Percentiles rank a stretch among this genome's conserved stretches.
phyloP scores from a whole-genome alignment of 1,140 invertebrate genomes.

The Rhysida immarginata region DNA sequence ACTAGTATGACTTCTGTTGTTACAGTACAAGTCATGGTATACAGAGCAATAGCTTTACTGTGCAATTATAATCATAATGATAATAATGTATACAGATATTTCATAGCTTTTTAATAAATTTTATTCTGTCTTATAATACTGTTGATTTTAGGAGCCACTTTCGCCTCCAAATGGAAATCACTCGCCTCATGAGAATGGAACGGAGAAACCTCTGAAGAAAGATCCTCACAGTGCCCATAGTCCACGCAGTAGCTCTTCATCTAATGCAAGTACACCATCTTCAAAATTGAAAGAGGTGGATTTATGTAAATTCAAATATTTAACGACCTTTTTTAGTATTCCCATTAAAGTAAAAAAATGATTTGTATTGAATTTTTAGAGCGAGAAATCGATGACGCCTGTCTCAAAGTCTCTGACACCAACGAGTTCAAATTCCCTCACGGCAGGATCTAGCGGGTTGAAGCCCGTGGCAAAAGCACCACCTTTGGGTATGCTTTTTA shows the following conservation, averaged over 20 bases:
- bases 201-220: constrained; percentile 48
- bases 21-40: no score
- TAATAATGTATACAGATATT: no score
- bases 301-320: no score
- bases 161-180: constrained; percentile 3
- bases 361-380: no score
- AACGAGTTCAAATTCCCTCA: background rate
- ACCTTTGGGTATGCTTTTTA: constrained; percentile 4
- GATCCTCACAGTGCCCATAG: constrained; percentile 45
- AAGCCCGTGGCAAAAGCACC: constrained; percentile 9
- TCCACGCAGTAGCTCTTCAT: constrained; percentile 57
- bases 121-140: no score
- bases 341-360: no score
- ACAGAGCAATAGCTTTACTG: no score
- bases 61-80: no score
- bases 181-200: constrained; percentile 65
- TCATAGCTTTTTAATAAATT: no score
- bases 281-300: constrained; percentile 81
- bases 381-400: background rate
- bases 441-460: constrained; percentile 2
- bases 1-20: no score
- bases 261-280: constrained; percentile 69
- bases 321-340: no score
- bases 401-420: constrained; percentile 4
- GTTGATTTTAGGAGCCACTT: constrained; percentile 7